Evolutionary conservation across 2,113 vertebrate species (phyloP), one percentile per base, ranked within the genome.

Genomic region (Festucalex cinctus): DNA sequence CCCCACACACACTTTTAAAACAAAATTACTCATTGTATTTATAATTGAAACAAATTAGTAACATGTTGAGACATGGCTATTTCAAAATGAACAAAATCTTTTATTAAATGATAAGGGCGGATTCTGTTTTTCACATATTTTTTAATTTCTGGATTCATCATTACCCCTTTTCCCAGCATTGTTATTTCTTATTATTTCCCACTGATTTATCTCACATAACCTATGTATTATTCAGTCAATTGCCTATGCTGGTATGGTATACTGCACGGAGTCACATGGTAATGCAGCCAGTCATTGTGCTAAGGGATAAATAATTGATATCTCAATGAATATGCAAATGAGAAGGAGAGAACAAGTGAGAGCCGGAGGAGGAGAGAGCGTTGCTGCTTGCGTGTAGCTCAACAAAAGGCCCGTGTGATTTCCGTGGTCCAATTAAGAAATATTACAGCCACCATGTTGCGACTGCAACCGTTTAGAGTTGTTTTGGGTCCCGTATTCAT

Each of bases 291-390:
- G 80, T 82, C 82, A 87, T 90, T 88, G 75, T 82, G 73, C 62
- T 36, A 62, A 83, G 75, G 76, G 75, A 90, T 93, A 90, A 93
- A 93, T 93, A 90, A 93, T 93, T 92, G 87, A 92, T 91, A 86
- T 86, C 84, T 90, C 86, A 90, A 91, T 93, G 91, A 92, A 93
- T 92, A 92, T 92, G 90, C 84, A 92, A 88, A 93, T 91, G 75
- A 67, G 65, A 46, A 48, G 32, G 41, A 48, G 65, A 69, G 74
- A 76, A 68, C 24, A 63, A 80, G 79, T 28, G 61, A 62, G 80
- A 68, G 71, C 53, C 59, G 16, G 66, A 51, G 69, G 75, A 77
- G 69, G 73, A 70, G 67, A 76, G 67, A 9, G 44, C 60, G 66
- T 70, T 78, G 76, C 57, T 46, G 68, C 57, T 28, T 68, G 74